phyloP scores from a whole-genome alignment of 2,113 vertebrate species.

The western clawed frog (Xenopus tropicalis) region DNA sequence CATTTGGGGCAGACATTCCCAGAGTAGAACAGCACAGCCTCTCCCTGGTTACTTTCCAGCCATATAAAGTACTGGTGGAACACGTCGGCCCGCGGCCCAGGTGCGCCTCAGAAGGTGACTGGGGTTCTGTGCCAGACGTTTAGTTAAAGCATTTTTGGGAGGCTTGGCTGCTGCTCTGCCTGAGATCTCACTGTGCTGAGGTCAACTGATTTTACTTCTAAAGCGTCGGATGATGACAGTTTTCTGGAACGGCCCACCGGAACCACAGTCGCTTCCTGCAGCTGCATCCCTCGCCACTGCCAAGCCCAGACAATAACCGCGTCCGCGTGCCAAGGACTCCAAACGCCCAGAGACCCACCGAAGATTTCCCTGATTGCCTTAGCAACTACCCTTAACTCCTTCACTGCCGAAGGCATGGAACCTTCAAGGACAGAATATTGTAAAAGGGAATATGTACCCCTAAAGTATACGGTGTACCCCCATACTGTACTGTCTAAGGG shows the following conservation, averaged over 20 bases:
- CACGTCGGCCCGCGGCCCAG: not conserved
- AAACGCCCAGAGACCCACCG: constrained; percentile 14
- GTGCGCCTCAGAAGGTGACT: not conserved
- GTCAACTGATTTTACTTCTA: constrained; percentile 32
- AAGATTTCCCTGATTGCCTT: constrained; percentile 24
- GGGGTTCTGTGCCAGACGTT: not conserved
- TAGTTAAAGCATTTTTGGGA: constrained; percentile 6
- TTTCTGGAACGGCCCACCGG: constrained; percentile 35
- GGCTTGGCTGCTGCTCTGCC: constrained; percentile 6
- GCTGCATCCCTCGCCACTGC: constrained; percentile 29
- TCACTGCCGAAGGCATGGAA: not conserved
- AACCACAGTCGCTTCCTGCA: constrained; percentile 37
- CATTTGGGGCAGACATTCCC: too few species aligned
- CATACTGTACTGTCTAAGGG: too few species aligned
- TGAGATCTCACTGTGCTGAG: constrained; percentile 22
- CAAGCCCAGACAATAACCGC: constrained; percentile 23
- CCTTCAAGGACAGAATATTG: too few species aligned
- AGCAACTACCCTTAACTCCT: constrained; percentile 37
- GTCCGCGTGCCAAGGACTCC: constrained; percentile 30
- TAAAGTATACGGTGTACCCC: too few species aligned
- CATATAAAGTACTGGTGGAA: too few species aligned
- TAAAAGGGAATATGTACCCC: too few species aligned
- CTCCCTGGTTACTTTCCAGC: too few species aligned
- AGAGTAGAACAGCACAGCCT: too few species aligned
- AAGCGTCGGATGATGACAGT: constrained; percentile 25